These are phyloP conservation scores for Vandiemenella viatica DNA, from an alignment of 2,888 invertebrate species.

Conservation along the genomic window DNA sequence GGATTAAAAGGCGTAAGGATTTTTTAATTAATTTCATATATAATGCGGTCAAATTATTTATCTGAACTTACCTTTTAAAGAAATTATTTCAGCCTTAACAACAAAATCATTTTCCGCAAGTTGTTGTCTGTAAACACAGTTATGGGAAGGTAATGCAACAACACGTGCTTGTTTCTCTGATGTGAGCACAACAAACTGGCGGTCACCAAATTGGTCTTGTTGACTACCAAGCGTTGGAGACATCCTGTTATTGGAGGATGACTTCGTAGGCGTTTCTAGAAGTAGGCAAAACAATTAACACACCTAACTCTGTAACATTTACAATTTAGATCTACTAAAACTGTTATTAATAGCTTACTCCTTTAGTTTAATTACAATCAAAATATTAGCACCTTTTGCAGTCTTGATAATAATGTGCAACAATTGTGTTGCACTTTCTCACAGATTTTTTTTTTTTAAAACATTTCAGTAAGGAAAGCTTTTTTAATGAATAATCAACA, in stretches of 20 bases:
- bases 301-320: not conserved
- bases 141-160: slow-evolving; percentile 87
- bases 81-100: slow-evolving; percentile 83
- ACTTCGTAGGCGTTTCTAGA: slow-evolving; percentile 26
- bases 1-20: too few relatives aligned
- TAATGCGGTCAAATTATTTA: too few relatives aligned
- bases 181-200: slow-evolving; percentile 84
- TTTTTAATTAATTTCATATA: too few relatives aligned
- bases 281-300: not conserved
- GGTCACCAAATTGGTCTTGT: slow-evolving; percentile 43
- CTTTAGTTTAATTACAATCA: too few relatives aligned
- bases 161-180: slow-evolving; percentile 92
- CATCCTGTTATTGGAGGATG: slow-evolving; percentile 45
- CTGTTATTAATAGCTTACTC: too few relatives aligned
- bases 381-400: too few relatives aligned
- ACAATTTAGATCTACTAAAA: not conserved
- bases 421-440: too few relatives aligned
- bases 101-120: slow-evolving; percentile 86
- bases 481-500: too few relatives aligned
- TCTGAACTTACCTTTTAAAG: slow-evolving; percentile 76
- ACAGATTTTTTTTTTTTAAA: too few relatives aligned
- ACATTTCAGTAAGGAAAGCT: too few relatives aligned
- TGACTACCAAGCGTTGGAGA: slow-evolving; percentile 49
- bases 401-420: too few relatives aligned
- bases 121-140: slow-evolving; percentile 84